Evolutionary conservation across 2,888 invertebrate genomes (phyloP), one percentile per base, ranked within the genome.

Genomic region (Macrophya alboannulata): DNA sequence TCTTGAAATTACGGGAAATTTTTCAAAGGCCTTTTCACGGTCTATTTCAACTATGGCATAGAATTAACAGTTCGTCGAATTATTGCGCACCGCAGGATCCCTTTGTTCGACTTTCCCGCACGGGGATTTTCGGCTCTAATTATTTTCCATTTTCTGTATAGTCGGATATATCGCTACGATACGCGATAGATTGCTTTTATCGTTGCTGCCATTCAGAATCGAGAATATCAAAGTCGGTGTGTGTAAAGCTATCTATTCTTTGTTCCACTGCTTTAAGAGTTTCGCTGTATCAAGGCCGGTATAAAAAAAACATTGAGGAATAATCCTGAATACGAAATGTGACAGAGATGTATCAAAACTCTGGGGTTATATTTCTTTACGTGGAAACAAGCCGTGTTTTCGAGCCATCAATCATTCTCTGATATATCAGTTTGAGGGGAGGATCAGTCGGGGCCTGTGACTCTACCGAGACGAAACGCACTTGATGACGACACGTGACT

Each of bases 361-460:
- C 10, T 74, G 1, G 4, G 1, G 4, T 15, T 25, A n/a, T 74
- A 45, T 45, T 45, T 45, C 21, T 37, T 6, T 0, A 4, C 37
- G 31, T 1, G 31, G 68, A 37, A 68, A 68, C 15, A 68, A 37
- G 37, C 68, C 68, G 4, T 43, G 72, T 72, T 72, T 45, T 43
- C n/a, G 9, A 43, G 40, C 45, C 25, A 74, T 74, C 72, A 45
- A 74, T 74, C 72, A 74, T 45, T 74, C 12, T 45, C 12, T 74
- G 72, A 43, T 45, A 45, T 45, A 21, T 74, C 72, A 37, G 37
- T 6, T 31, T 5, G 17, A 37, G 31, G 68, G 31, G 68, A 12
- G 68, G 9, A 40, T 45, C 25, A 6, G 21, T 21, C 4, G 6
- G 10, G 21, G 45, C n/a, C 31, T 74, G 45, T 74, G 15, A 74